Evolutionary conservation across 2,888 invertebrate genomes (phyloP), one percentile per base, ranked within the genome.

Genomic region (Molanna angustata): DNA sequence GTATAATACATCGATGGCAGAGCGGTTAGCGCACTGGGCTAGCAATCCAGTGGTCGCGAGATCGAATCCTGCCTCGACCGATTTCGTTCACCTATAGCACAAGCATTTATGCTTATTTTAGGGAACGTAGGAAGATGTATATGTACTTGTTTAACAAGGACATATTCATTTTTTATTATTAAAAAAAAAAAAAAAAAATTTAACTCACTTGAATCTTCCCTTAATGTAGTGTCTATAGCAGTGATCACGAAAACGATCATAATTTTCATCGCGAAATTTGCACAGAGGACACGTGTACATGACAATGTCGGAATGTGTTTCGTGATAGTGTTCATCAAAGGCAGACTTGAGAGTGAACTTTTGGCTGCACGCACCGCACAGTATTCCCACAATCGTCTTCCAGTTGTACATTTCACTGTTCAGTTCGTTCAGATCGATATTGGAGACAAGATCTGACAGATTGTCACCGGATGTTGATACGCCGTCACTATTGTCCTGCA

Each of bases 281-380:
- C 82, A 82, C 60, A 78, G 74, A 41, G 77, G 76, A 64, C 82
- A 82, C 1, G 77, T 73, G 64, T 81, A 82, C 2, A 76, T 63
- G 0, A 64, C 66, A 40, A 66, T 63, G 11, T 67, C 68, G 0
- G 63, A 63, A 19, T 82, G 82, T 42, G 71, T 68, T 14, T 67
- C 65, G 1, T 66, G 61, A 61, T 78, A 80, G 61, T 82, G 82
- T 19, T 67, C 67, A 58, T 80, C 79, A 62, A 80, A 79, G 46
- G 19, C 18, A 19, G 18, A 33, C 33, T 45, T 45, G 4, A 18
- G 20, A 2, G 35, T 31, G 16, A 45, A 45, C 14, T 45, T 45
- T 18, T 33, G 33, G 19, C 16, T 32, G 16, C 45, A 45, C 9
- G 18, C n/a, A 20, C 33, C 45, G 33, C 45, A 45, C 13, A 45